Percentiles rank a stretch among this genome's conserved stretches.
phyloP scores from a whole-genome alignment of 2,113 vertebrate species.

The Geococcyx californianus region DNA sequence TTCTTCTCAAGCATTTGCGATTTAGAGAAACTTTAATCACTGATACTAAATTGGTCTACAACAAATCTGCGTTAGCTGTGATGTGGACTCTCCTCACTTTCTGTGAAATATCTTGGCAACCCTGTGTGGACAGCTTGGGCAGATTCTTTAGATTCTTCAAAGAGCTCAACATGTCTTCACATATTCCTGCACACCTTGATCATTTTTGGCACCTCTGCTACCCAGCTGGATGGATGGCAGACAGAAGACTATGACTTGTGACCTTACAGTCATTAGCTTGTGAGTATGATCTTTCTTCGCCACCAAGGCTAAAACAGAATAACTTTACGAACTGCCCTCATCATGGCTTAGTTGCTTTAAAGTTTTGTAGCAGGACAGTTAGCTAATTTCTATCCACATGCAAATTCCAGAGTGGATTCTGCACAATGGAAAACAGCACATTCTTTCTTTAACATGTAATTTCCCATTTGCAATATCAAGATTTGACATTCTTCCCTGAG shows the following conservation, averaged over 20 bases:
- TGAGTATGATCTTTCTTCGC: not conserved
- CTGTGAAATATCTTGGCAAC: not conserved
- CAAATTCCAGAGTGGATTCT: not conserved
- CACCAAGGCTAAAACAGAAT: not conserved
- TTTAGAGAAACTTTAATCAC: not conserved
- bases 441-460: not conserved
- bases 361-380: not conserved
- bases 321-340: not conserved
- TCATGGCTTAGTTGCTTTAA: not conserved
- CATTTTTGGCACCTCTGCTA: not conserved
- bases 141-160: not conserved
- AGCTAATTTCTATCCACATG: not conserved
- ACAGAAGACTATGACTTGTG: not conserved
- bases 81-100: not conserved
- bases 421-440: not conserved
- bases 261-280: not conserved
- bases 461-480: not conserved
- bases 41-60: not conserved
- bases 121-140: rapidly evolving
- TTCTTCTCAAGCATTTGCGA: not conserved
- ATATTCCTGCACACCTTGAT: not conserved
- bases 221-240: not conserved
- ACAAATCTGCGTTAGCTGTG: not conserved
- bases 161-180: not conserved
- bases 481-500: not conserved